Evolutionary conservation across 2,888 invertebrate genomes (phyloP).

Genomic region (Chloroclysta siterata): DNA sequence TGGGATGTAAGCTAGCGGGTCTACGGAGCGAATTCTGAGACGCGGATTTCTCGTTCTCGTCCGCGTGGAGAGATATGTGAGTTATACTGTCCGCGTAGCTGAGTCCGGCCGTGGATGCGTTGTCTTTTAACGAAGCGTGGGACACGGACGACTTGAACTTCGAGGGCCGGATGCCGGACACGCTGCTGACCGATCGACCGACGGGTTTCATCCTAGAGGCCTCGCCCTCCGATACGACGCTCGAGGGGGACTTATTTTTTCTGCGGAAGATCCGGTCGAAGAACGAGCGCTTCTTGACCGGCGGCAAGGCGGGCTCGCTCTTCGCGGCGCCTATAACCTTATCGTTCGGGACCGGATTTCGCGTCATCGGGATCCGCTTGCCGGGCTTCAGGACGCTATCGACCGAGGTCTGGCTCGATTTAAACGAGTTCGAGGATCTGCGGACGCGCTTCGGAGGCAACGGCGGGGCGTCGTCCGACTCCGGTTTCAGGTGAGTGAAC

Average conservation of each 20-base stretch:
- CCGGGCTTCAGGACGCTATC: conserved; percentile 74
- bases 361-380: conserved; percentile 61
- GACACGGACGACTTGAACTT: conserved; percentile 73
- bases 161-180: conserved; percentile 85
- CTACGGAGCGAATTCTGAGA: conserved; percentile 65
- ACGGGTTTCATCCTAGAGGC: conserved; percentile 73
- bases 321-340: conserved; percentile 61
- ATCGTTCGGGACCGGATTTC: conserved; percentile 55
- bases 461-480: conserved; percentile 88
- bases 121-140: conserved; percentile 74
- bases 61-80: conserved; percentile 88
- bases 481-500: conserved; percentile 80
- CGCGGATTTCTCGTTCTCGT: conserved; percentile 67
- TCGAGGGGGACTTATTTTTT: conserved; percentile 75
- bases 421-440: conserved; percentile 56
- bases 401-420: conserved; percentile 74
- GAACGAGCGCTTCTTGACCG: conserved; percentile 78
- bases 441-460: conserved; percentile 92
- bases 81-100: conserved; percentile 86
- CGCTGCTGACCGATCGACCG: conserved; percentile 86
- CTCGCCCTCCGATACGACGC: conserved; percentile 68
- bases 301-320: conserved; percentile 77
- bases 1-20: conserved; percentile 61
- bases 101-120: conserved; percentile 70
- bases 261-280: conserved; percentile 77